Percentiles rank a stretch among this genome's conserved stretches.
Conservation (phyloP, 2,888 invertebrate species). For the Eupeodes latifasciatus region DNA sequence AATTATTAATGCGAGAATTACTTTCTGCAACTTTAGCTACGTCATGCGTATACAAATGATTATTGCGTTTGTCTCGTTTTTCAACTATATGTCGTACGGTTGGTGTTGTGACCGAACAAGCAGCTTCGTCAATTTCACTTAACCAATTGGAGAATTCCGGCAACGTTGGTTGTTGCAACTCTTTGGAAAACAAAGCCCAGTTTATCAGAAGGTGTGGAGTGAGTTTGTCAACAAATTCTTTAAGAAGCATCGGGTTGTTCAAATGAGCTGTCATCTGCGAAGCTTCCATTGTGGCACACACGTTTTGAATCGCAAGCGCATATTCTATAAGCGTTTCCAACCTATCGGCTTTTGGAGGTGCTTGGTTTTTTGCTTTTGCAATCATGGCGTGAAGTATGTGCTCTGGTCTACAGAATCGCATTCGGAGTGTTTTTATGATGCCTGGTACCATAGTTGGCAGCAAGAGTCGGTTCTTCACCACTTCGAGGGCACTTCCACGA, state of each 20-base stretch:
- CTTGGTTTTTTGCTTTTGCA: slow-evolving; percentile 7
- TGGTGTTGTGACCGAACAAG: too few species aligned
- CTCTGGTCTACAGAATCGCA: slow-evolving; percentile 29
- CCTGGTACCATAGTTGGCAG: slow-evolving; percentile 31
- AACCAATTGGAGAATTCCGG: slow-evolving; percentile 32
- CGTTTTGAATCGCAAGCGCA: slow-evolving; percentile 28
- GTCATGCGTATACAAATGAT: not conserved
- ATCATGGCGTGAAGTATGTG: slow-evolving; percentile 18
- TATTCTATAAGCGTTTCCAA: slow-evolving; percentile 34
- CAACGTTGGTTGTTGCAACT: slow-evolving; percentile 5
- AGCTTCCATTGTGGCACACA: slow-evolving; percentile 38
- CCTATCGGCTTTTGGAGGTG: slow-evolving; percentile 7
- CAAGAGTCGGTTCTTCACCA: slow-evolving; percentile 38
- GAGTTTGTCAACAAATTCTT: slow-evolving; percentile 41
- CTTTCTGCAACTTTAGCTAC: too few species aligned
- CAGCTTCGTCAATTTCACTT: slow-evolving; percentile 15
- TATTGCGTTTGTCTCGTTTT: slow-evolving; percentile 1
- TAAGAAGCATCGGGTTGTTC: slow-evolving; percentile 31
- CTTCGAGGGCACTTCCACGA: slow-evolving; percentile 9
- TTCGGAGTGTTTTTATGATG: slow-evolving; percentile 33
- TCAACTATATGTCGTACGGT: not conserved
- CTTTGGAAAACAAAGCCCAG: slow-evolving; percentile 20
- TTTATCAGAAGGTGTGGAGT: slow-evolving; percentile 14
- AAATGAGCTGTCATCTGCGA: slow-evolving; percentile 28
- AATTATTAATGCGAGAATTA: too few species aligned